A percentile compares a stretch with the other conserved stretches of the same genome.
Conservation (phyloP, 2,888 invertebrate genomes). For the Prostheceraeus crozeri region DNA sequence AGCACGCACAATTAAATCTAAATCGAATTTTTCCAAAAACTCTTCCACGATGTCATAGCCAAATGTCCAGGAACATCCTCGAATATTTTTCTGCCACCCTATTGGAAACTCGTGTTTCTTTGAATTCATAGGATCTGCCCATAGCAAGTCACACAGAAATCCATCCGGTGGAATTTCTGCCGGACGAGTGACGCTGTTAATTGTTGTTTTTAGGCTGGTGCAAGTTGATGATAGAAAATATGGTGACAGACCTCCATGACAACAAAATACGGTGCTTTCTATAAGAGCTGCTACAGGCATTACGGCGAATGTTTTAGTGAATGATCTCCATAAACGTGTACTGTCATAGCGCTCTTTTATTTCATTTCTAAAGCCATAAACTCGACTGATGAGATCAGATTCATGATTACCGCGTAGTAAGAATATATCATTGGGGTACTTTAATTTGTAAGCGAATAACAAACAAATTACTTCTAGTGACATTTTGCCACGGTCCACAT, state of each 20-base stretch:
- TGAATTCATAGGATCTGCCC: constrained; percentile 33
- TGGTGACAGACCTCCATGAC: constrained; percentile 36
- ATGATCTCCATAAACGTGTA: constrained; percentile 26
- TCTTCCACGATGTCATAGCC: constrained; percentile 30
- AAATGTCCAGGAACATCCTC: constrained; percentile 34
- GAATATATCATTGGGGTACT: constrained; percentile 34
- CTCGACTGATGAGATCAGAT: constrained; percentile 25
- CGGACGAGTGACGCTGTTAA: constrained; percentile 30
- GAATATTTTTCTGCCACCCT: constrained; percentile 28
- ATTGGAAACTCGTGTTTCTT: constrained; percentile 2
- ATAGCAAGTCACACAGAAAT: constrained; percentile 33
- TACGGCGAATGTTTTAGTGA: constrained; percentile 24
- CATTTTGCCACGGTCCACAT: constrained; percentile 29
- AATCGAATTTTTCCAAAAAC: constrained; percentile 34
- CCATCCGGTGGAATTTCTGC: constrained; percentile 29
- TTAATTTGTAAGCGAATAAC: constrained; percentile 34
- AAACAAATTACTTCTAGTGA: constrained; percentile 32
- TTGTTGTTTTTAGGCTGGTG: background rate
- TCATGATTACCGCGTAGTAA: constrained; percentile 37
- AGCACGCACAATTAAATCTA: constrained; percentile 33
- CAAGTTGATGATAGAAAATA: constrained; percentile 20
- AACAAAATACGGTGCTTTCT: constrained; percentile 33
- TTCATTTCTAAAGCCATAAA: constrained; percentile 36
- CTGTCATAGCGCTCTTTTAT: constrained; percentile 30
- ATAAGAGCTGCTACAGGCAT: constrained; percentile 33